Evolutionary conservation across 2,113 vertebrate genomes (phyloP).

Genomic region (Raja brachyura): DNA sequence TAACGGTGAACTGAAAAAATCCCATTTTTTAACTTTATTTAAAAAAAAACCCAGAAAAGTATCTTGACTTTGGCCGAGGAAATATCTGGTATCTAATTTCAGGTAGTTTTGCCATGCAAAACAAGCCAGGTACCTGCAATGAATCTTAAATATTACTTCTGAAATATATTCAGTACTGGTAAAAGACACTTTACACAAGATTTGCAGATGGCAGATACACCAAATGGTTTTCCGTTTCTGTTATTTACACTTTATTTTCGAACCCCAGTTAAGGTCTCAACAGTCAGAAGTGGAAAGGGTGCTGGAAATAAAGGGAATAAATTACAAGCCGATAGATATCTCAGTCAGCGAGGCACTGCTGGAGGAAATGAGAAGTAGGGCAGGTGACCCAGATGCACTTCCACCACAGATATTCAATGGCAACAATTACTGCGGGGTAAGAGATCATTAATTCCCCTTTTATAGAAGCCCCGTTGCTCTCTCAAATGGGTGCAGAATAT

Average conservation of each 20-base stretch:
- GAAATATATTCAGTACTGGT: not conserved
- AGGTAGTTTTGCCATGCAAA: not conserved
- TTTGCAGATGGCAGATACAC: not conserved
- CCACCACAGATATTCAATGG: constrained; percentile 34
- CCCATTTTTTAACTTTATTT: not conserved
- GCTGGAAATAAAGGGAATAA: not conserved
- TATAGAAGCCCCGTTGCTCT: not conserved
- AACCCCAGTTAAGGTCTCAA: not conserved
- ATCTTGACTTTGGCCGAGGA: too few relatives aligned
- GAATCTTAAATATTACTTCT: not conserved
- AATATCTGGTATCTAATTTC: too few relatives aligned
- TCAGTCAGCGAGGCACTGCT: constrained; percentile 17
- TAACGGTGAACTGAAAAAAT: too few relatives aligned
- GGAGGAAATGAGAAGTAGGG: constrained; percentile 13
- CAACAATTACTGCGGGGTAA: constrained; percentile 20
- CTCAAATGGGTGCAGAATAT: too few relatives aligned
- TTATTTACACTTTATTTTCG: not conserved
- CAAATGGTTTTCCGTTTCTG: not conserved
- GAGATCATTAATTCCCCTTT: not conserved
- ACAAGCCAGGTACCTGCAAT: not conserved
- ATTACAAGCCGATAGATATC: not conserved
- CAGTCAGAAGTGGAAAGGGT: constrained; percentile 33
- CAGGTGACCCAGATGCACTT: not conserved
- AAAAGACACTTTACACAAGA: not conserved
- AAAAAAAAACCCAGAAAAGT: not conserved